A percentile compares a stretch with the other conserved stretches of the same genome.
Evolutionary conservation across 2,113 vertebrate species (phyloP).

Genomic region (Anseranas semipalmata): DNA sequence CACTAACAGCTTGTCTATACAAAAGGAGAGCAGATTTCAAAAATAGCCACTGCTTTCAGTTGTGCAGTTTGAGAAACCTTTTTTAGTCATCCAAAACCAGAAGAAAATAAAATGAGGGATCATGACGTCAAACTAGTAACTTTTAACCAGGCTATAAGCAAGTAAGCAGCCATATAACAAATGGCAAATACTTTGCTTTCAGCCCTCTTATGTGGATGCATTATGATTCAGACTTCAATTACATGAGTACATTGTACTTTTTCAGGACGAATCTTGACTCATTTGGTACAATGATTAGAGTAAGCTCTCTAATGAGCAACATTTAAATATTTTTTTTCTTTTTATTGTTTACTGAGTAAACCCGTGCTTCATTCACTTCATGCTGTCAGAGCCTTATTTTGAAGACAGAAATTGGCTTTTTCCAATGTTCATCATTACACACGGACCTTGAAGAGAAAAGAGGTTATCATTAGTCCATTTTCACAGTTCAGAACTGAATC

Average conservation of each 20-base stretch:
- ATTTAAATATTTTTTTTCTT: neutral
- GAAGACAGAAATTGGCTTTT: neutral
- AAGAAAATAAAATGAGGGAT: neutral
- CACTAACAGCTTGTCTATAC: neutral
- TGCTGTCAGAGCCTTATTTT: neutral
- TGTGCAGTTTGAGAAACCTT: neutral
- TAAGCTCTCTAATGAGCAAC: neutral
- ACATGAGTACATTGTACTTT: neutral
- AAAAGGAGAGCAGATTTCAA: slow-evolving; percentile 17
- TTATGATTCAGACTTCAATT: neutral
- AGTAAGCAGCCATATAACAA: neutral
- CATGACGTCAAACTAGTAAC: neutral
- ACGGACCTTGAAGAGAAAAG: neutral
- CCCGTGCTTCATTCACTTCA: neutral
- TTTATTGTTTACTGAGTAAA: neutral
- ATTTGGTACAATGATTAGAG: neutral
- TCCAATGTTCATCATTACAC: neutral
- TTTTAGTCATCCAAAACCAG: neutral
- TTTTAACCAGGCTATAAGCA: neutral
- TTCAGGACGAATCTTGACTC: neutral
- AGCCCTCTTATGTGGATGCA: neutral
- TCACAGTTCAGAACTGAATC: neutral
- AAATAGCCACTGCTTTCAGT: slow-evolving; percentile 34
- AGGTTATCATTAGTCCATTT: neutral
- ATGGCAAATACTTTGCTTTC: neutral